Base-by-base conservation (phyloP, 1,140 invertebrate species). In the Atopsyche davidsoni region DNA sequence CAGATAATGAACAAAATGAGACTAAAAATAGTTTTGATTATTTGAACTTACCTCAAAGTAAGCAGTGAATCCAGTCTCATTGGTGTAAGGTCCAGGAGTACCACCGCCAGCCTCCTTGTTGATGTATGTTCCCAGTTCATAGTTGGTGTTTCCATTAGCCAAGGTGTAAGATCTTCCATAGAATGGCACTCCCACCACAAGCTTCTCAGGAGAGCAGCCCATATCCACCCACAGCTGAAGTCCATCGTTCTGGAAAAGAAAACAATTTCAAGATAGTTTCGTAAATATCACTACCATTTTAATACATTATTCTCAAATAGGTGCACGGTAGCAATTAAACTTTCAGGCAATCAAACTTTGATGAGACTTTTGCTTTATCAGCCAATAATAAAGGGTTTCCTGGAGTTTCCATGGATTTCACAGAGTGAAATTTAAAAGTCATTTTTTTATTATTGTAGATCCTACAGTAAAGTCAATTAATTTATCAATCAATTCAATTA, bases 91-190 rank as follows among this genome's bases (percentile, higher is more conserved):
- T 1, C 90, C 92, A 0, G 89, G 82, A 3, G 75, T 75, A 0
- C 92, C 91, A 24, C 90, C 89, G 1, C 86, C 88, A 16, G 86
- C 87, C 66, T 89, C 86, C 66, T 91, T 92, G 61, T 89, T 87
- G 53, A 91, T 89, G 59, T 86, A 87, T 9, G 89, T 88, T 31
- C 89, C 87, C 22, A 87, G 75, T 31, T 82, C 79, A 61, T 89
- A 87, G 67, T 89, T 86, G 46, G 76, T 89, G 61, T 90, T 90
- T n/a, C 85, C 81, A 31, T 76, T 75, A 42, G 81, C 82, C 11
- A 94, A 67, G 1, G 85, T 91, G 61, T 83, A 95, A 2, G 82
- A 85, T 39, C 87, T 79, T 1, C 89, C 90, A 60, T 93, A 93
- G 64, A 89, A 88, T 1, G 89, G 87, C 24, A 92, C 76, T 9